These are phyloP conservation scores for Hirtodrosophila histrioides DNA, from an alignment of 2,888 invertebrate genomes.

Conservation along the genomic window DNA sequence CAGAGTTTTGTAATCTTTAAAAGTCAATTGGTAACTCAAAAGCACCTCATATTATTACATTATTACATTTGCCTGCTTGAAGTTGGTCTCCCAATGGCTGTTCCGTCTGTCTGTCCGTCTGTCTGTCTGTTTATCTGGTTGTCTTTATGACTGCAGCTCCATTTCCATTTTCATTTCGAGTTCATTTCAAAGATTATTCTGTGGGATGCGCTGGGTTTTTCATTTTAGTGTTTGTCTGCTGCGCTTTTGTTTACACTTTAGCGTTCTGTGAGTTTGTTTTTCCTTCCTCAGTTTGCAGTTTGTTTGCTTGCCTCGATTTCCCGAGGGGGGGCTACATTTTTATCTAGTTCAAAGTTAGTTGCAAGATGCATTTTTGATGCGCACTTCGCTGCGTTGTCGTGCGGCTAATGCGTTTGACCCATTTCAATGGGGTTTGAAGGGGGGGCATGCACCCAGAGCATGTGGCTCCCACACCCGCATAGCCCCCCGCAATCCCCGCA, in stretches of 20 bases:
- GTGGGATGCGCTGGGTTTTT: slow-evolving; percentile 44
- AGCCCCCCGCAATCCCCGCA: background rate
- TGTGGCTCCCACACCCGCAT: slow-evolving; percentile 48
- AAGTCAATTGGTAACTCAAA: too few species aligned
- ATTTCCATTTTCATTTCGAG: slow-evolving; percentile 57
- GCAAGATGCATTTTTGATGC: slow-evolving; percentile 72
- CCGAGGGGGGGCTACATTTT: slow-evolving; percentile 16
- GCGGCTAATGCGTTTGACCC: slow-evolving; percentile 67
- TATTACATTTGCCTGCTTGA: slow-evolving; percentile 48
- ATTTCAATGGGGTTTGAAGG: slow-evolving; percentile 58
- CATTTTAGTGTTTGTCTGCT: slow-evolving; percentile 25
- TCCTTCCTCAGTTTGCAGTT: slow-evolving; percentile 19
- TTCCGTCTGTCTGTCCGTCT: slow-evolving; percentile 25
- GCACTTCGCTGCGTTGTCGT: slow-evolving; percentile 51
- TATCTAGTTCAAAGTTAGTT: slow-evolving; percentile 59
- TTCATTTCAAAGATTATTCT: slow-evolving; percentile 64
- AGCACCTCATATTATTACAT: background rate
- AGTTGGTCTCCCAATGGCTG: slow-evolving; percentile 49
- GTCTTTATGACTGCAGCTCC: slow-evolving; percentile 30
- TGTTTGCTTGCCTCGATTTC: slow-evolving; percentile 34
- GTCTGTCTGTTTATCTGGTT: slow-evolving; percentile 28
- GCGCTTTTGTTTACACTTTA: slow-evolving; percentile 71
- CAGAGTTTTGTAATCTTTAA: too few species aligned
- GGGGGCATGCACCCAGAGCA: slow-evolving; percentile 29
- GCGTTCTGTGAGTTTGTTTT: slow-evolving; percentile 39